Evolutionary conservation across 2,113 vertebrate genomes (phyloP), one percentile per base, ranked within the genome.

Genomic region (Upupa epops): DNA sequence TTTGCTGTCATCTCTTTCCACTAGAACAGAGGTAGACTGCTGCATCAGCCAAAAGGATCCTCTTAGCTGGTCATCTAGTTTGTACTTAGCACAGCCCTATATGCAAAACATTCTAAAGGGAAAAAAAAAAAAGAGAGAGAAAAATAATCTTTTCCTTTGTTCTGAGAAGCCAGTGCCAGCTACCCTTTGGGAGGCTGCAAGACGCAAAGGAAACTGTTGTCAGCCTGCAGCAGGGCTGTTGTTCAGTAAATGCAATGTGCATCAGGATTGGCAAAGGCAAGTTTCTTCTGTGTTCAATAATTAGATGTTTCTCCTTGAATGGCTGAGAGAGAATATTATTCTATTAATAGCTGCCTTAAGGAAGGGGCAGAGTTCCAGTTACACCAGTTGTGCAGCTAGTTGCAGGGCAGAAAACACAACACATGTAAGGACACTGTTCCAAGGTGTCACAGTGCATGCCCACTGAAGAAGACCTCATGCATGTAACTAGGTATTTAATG

Each of bases 1-100:
- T 70, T 84, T 89, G 74, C 78, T 96, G 78, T 92, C 84, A 46
- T 82, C 63, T 65, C 78, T 70, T 94, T 79, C 29, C 21, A 59
- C 71, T 32, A 87, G 66, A 89, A 84, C 13, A 59, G 65, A 51
- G 51, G 76, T 25, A 36, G 74, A 73, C 55, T 83, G 66, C 61
- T 73, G 63, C 1, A 0, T 69, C 54, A 82, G 78, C 52, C 70
- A 59, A 66, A 90, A 79, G 7, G 32, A 83, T 84, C 59, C 46
- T 65, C 36, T 73, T 63, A 48, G 46, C 59, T 86, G 84, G 86
- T 92, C 56, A 66, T 80, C 55, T 70, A 52, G 20, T 82, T 76
- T 82, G 63, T 76, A 20, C 86, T 82, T 55, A 65, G 15, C 51
- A 14, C 45, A 46, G 63, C 49, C 26, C 36, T 42, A 51, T 55